A percentile compares a stretch with the other conserved stretches of the same genome.
These are phyloP conservation scores for Perdita meconis DNA, from an alignment of 2,888 invertebrate species.

Conservation along the genomic window DNA sequence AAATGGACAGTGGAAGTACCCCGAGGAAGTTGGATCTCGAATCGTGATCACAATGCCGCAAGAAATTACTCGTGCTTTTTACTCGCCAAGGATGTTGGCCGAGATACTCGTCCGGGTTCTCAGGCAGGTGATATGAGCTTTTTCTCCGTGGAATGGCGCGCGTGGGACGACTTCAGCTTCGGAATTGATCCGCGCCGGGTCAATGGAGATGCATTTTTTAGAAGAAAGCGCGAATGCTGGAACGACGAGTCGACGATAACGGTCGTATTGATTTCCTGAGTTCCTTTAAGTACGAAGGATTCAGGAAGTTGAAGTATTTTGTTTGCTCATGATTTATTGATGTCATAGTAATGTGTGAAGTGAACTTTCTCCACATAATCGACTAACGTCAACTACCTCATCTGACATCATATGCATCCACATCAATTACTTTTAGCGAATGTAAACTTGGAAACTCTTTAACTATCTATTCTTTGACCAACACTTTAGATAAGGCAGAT, in stretches of 20 bases:
- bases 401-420: no score
- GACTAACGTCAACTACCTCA: no score
- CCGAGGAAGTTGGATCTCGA: conserved; percentile 10
- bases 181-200: neutral
- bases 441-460: no score
- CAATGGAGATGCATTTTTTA: neutral
- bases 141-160: neutral
- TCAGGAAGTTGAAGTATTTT: no score
- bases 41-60: conserved; percentile 11
- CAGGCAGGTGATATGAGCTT: conserved; percentile 9
- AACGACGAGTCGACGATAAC: neutral
- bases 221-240: neutral
- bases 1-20: neutral
- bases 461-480: no score
- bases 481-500: no score
- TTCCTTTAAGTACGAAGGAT: no score
- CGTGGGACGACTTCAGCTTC: conserved; percentile 1
- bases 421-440: no score
- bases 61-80: conserved; percentile 23
- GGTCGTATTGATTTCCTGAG: no score
- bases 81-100: neutral
- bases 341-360: no score
- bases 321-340: no score
- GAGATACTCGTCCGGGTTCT: conserved; percentile 2
- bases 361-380: no score